Percentiles rank a stretch among this genome's conserved stretches.
Conservation (phyloP, 1,140 invertebrate species). For the Pentalonia nigronervosa region DNA sequence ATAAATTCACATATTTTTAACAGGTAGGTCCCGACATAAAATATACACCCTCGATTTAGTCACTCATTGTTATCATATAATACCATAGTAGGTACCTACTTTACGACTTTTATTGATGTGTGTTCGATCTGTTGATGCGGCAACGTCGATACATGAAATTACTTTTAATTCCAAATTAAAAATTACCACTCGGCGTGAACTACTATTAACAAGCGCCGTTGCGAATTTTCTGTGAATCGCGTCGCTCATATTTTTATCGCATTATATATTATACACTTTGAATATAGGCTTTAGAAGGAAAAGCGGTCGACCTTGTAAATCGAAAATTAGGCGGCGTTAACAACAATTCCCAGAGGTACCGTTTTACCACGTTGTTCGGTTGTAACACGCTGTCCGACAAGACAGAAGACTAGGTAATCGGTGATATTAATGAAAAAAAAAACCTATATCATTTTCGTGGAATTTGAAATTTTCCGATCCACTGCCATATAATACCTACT, state of each 20-base stretch:
- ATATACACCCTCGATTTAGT: not conserved
- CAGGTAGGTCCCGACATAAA: not conserved
- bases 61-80: not conserved
- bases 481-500: not conserved
- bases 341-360: not conserved
- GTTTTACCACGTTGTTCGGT: not conserved
- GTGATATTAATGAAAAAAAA: not conserved
- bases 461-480: not conserved
- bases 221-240: not conserved
- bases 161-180: not conserved
- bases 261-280: not conserved
- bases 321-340: not conserved
- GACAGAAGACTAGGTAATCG: too few species aligned
- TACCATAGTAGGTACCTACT: too few species aligned
- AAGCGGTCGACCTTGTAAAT: not conserved
- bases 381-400: not conserved
- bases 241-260: not conserved
- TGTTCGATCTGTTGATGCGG: not conserved
- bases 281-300: not conserved
- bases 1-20: not conserved
- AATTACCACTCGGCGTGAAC: not conserved
- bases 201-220: not conserved
- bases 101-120: not conserved
- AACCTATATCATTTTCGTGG: not conserved
- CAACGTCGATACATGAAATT: too few species aligned